Percentiles rank a stretch among this genome's conserved stretches.
These are phyloP conservation scores for Anarrhichthys ocellatus DNA, from an alignment of 2,113 vertebrate species.

Conservation along the genomic window DNA sequence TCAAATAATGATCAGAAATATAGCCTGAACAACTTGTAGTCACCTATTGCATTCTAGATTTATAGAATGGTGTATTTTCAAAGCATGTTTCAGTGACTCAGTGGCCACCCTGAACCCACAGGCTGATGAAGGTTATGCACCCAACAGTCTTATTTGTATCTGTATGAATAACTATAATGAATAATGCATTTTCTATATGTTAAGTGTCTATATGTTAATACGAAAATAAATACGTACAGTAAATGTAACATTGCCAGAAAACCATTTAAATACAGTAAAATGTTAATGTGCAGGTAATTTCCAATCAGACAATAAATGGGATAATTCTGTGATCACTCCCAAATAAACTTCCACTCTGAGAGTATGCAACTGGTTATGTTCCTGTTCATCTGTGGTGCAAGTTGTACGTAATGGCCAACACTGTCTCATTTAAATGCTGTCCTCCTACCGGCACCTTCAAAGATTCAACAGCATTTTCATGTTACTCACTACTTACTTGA, in stretches of 20 bases:
- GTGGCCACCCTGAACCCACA: too few relatives aligned
- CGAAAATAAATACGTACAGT: not conserved
- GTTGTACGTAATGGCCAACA: not conserved
- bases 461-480: not conserved
- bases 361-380: not conserved
- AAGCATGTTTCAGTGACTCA: too few relatives aligned
- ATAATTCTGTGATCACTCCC: not conserved
- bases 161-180: too few relatives aligned
- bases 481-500: constrained; percentile 80
- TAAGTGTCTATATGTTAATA: too few relatives aligned
- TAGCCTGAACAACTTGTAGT: too few relatives aligned
- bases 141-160: too few relatives aligned
- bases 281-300: not conserved
- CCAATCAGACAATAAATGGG: not conserved
- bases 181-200: too few relatives aligned
- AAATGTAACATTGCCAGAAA: not conserved
- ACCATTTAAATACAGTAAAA: not conserved
- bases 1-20: too few relatives aligned
- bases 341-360: not conserved
- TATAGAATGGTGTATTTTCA: too few relatives aligned
- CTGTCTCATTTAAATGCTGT: not conserved
- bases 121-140: too few relatives aligned
- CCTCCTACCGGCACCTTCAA: not conserved
- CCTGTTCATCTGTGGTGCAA: not conserved
- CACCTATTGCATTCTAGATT: too few relatives aligned